These are phyloP conservation scores for Magallana angulata DNA, from an alignment of 1,140 invertebrate species.

Conservation along the genomic window DNA sequence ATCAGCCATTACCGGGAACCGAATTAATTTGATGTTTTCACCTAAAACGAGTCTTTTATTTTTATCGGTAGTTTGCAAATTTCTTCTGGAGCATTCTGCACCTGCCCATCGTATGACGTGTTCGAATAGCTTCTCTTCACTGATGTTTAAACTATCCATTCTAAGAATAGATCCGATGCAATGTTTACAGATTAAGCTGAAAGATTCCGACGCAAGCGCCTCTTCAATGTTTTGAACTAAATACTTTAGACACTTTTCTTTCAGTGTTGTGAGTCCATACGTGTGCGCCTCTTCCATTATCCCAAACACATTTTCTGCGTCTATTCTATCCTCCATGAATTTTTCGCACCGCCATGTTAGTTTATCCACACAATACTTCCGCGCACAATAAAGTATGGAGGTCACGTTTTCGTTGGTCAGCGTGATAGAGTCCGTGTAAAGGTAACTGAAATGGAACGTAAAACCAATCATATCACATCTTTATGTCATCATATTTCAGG, in stretches of 20 bases:
- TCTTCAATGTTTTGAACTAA: not conserved
- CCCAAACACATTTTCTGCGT: not conserved
- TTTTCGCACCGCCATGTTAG: not conserved
- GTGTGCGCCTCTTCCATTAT: conserved; percentile 7
- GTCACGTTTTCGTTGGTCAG: conserved; percentile 8
- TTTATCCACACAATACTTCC: conserved; percentile 15
- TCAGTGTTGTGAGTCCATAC: not conserved
- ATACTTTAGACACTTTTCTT: not conserved
- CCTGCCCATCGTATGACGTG: not conserved
- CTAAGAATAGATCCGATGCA: not conserved
- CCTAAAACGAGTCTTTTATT: not conserved
- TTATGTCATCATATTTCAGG: not conserved
- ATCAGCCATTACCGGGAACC: not conserved
- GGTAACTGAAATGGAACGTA: not conserved
- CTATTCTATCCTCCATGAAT: conserved; percentile 8
- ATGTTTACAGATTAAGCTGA: not conserved
- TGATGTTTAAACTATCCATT: not conserved
- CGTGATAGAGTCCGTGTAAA: conserved; percentile 8
- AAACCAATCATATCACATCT: not conserved
- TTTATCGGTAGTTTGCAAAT: not conserved
- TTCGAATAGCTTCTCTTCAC: not conserved
- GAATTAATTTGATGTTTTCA: not conserved
- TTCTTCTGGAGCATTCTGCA: not conserved
- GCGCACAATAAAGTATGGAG: not conserved
- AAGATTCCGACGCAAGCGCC: not conserved